Evolutionary conservation across 2,113 vertebrate species (phyloP).

Genomic region (Calypte anna): DNA sequence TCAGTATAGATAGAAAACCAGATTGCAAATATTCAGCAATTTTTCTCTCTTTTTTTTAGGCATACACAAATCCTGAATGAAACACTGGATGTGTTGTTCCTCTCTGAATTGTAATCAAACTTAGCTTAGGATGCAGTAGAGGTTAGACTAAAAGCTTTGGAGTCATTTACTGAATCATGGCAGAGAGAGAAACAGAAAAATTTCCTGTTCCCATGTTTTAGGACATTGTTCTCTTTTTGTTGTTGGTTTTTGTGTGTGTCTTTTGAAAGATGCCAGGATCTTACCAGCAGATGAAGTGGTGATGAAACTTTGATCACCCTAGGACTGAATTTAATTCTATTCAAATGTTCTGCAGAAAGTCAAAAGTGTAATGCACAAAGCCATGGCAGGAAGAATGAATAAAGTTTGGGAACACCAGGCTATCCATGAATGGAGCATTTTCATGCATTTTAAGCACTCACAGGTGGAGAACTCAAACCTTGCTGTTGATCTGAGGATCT

Average conservation of each 20-base stretch:
- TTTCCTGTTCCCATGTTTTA: slow-evolving; percentile 1
- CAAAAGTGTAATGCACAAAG: not conserved
- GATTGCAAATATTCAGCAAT: slow-evolving; percentile 50
- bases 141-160: slow-evolving; percentile 14
- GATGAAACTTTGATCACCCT: not conserved
- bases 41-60: not conserved
- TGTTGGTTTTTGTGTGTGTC: not conserved
- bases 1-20: slow-evolving; percentile 3
- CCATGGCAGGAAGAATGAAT: not conserved
- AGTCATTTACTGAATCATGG: slow-evolving; percentile 1
- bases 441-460: not conserved
- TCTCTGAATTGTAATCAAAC: not conserved
- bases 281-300: not conserved
- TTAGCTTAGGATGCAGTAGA: slow-evolving; percentile 11
- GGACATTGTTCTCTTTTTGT: not conserved
- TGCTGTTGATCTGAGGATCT: not conserved
- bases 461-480: not conserved
- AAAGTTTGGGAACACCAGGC: not conserved
- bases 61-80: not conserved
- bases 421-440: not conserved
- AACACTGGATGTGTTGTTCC: not conserved
- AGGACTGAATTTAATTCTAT: not conserved
- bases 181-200: not conserved
- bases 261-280: slow-evolving; percentile 19
- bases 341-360: slow-evolving; percentile 9